phyloP scores from a whole-genome alignment of 2,888 invertebrate genomes.

The Ischnura elegans region DNA sequence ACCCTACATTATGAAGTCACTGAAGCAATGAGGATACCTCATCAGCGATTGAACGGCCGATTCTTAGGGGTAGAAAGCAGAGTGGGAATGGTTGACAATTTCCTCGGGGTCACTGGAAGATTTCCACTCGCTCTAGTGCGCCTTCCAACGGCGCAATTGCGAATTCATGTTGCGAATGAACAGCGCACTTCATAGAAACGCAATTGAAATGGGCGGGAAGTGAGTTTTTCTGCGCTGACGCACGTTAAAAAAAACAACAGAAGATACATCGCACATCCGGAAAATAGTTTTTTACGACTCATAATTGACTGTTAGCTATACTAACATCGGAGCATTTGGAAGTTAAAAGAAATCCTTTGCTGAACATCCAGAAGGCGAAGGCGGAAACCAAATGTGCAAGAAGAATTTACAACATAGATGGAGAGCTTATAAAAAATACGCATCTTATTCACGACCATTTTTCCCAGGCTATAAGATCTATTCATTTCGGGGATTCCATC shows the following conservation, averaged over 20 bases:
- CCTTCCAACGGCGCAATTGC: background rate
- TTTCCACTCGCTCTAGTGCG: background rate
- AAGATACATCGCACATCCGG: background rate
- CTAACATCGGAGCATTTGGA: background rate
- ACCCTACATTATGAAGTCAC: background rate
- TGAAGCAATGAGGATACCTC: background rate
- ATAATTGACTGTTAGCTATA: background rate
- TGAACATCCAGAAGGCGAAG: no score
- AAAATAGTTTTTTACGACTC: background rate
- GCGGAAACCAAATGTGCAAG: no score
- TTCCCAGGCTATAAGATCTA: no score
- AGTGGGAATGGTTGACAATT: background rate
- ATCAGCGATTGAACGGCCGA: background rate
- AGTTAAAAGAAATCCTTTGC: no score
- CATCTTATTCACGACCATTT: no score
- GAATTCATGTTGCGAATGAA: background rate
- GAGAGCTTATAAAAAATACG: no score
- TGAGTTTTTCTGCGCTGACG: slow-evolving; percentile 1
- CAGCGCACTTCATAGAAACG: background rate
- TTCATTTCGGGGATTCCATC: no score
- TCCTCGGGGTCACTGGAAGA: background rate
- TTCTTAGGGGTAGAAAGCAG: background rate
- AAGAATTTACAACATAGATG: no score
- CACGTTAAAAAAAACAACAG: background rate
- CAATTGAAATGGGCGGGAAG: background rate